Evolutionary conservation across 2,888 invertebrate genomes (phyloP), one percentile per base, ranked within the genome.

Genomic region (Phaonia tiefii): DNA sequence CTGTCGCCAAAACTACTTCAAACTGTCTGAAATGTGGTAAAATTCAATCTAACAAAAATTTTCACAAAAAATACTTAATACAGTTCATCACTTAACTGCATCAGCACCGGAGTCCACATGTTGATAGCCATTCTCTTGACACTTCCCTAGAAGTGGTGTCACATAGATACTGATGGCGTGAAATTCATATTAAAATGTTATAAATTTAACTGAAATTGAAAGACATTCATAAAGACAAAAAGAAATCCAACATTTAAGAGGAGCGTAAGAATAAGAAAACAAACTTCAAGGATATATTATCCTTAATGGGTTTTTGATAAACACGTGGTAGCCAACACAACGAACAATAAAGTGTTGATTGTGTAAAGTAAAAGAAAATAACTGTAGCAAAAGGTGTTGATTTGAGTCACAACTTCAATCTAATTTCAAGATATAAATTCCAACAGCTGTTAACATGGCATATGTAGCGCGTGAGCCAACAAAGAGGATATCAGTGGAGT

Each of bases 391-490:
- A 65, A 42, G 49, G 60, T 51, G 37, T 37, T 67, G 15, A 1
- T 15, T 15, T 51, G 31, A 17, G 22, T n/a, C 15, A 11, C 13
- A 0, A n/a, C n/a, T 11, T 15, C 10, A 22, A 67, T 31, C n/a
- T n/a, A n/a, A n/a, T 31, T 31, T 31, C 4, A 8, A 31, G 4
- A 13, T 20, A 54, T 37, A 66, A 69, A 44, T 13, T 39, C 17
- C 8, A 75, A 65, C 81, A 81, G 75, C 60, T 78, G 78, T 72
- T 74, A 17, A 49, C 31, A 31, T 46, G 31, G 46, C 31, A 31
- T 46, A 22, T 26, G 73, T 78, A 75, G 66, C 71, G 60, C 78
- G 78, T 81, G 80, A 74, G 76, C 58, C 46, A 73, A 51, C 49
- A 67, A 56, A 44, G 8, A 22, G 11, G 10, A 39, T 56, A 58